A percentile compares a stretch with the other conserved stretches of the same genome.
Evolutionary conservation across 2,888 invertebrate species (phyloP).

Genomic region (Amphipyra tragopoginis): DNA sequence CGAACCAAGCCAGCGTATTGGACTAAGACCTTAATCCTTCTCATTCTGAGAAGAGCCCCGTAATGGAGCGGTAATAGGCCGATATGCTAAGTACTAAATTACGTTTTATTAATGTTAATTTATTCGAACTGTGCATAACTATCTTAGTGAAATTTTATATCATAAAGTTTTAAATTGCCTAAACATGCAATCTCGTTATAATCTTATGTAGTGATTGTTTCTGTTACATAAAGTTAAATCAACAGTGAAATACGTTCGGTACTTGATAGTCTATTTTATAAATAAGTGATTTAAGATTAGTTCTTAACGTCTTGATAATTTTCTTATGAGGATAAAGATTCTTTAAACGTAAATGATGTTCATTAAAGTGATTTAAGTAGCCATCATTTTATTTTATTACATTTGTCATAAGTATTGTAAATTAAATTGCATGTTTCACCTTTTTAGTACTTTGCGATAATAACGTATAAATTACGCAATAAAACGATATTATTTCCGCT

Average conservation of each 20-base stretch:
- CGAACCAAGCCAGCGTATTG: too few species aligned
- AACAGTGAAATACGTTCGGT: neutral
- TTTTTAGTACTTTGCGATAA: neutral
- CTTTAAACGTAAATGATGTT: conserved; percentile 12
- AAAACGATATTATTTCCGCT: neutral
- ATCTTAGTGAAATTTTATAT: too few species aligned
- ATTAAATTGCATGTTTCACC: neutral
- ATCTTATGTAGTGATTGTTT: neutral
- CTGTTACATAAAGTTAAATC: neutral
- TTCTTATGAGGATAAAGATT: conserved; percentile 7
- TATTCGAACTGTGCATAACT: neutral
- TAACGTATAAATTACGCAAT: neutral
- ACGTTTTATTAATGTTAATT: conserved; percentile 5
- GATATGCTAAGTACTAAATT: conserved; percentile 1
- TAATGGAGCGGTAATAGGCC: too few species aligned
- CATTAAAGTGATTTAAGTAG: conserved; percentile 3
- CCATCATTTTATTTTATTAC: conserved; percentile 11
- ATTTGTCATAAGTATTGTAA: conserved; percentile 8
- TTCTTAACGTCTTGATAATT: too few species aligned
- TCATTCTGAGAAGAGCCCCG: too few species aligned
- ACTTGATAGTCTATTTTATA: neutral
- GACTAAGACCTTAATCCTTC: too few species aligned
- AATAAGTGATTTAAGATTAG: too few species aligned
- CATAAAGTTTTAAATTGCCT: neutral
- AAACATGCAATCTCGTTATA: conserved; percentile 1